Evolutionary conservation across 2,888 invertebrate species (phyloP).

Genomic region (Apodemia mormo): DNA sequence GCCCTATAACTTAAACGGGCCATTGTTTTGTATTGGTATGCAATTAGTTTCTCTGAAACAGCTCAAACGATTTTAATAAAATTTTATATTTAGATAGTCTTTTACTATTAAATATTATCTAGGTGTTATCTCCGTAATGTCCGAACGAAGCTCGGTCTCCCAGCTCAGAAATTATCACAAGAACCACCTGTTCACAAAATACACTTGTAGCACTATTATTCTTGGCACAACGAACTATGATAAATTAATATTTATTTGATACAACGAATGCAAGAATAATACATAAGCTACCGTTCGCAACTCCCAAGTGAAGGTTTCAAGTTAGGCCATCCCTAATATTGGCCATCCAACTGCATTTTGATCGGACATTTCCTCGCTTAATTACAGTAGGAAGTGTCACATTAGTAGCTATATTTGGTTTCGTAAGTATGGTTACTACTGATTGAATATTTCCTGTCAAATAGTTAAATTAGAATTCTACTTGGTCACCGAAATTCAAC

Average conservation of each 20-base stretch:
- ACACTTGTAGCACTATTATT: conserved; percentile 12
- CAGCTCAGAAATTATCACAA: background rate
- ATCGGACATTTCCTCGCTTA: conserved; percentile 29
- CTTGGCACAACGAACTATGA: conserved; percentile 6
- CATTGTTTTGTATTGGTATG: too few relatives aligned
- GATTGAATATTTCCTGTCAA: too few relatives aligned
- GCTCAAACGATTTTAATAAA: too few relatives aligned
- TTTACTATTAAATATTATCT: too few relatives aligned
- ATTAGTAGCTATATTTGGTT: background rate
- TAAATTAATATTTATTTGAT: conserved; percentile 35
- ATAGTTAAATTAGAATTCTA: too few relatives aligned
- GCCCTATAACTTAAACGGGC: too few relatives aligned
- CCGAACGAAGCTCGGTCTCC: too few relatives aligned
- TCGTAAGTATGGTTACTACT: background rate
- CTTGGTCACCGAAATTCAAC: too few relatives aligned
- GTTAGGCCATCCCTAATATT: conserved; percentile 31
- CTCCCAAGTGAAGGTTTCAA: background rate
- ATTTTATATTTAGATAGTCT: too few relatives aligned
- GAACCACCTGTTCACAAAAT: background rate
- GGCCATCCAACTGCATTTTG: conserved; percentile 33
- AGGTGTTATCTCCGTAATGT: too few relatives aligned
- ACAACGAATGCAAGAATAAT: conserved; percentile 34
- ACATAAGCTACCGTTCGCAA: conserved; percentile 27
- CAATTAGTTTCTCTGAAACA: too few relatives aligned
- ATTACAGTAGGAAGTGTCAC: background rate